Evolutionary conservation across 30 jellyfish, hydroid and myxozoan genomes (phyloP).

Genomic region (Rhopilema esculentum): DNA sequence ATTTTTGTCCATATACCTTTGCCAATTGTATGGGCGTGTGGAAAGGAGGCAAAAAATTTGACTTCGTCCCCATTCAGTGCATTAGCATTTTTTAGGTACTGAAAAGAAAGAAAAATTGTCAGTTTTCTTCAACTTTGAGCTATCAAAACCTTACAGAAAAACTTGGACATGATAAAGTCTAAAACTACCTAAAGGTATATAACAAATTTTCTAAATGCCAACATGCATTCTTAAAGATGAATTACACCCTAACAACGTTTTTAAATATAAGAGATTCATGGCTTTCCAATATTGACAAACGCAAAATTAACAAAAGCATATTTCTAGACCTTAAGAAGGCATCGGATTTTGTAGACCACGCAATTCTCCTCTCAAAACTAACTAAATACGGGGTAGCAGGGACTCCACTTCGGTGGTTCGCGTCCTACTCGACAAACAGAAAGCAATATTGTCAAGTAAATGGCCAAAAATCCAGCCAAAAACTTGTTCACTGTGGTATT

Average conservation of each 20-base stretch:
- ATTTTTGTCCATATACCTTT: slow-evolving; percentile 68
- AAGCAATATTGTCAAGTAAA: slow-evolving; percentile 8
- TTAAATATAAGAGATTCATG: too few relatives aligned
- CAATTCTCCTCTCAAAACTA: slow-evolving; percentile 8
- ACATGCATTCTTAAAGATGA: slow-evolving; percentile 36
- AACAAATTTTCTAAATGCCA: slow-evolving; percentile 11
- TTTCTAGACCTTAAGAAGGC: not conserved
- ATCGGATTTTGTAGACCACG: not conserved
- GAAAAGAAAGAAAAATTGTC: not conserved
- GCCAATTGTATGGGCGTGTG: slow-evolving; percentile 65
- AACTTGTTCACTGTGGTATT: slow-evolving; percentile 7
- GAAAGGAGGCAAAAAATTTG: slow-evolving; percentile 70
- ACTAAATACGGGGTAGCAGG: slow-evolving; percentile 2
- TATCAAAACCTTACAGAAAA: too few relatives aligned
- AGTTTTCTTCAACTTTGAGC: too few relatives aligned
- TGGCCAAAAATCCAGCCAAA: slow-evolving; percentile 17
- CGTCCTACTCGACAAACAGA: slow-evolving; percentile 14
- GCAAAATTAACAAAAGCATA: not conserved
- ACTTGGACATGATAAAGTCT: slow-evolving; percentile 44
- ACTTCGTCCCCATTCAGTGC: not conserved
- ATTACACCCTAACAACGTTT: slow-evolving; percentile 4
- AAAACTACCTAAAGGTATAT: slow-evolving; percentile 2
- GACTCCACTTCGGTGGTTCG: slow-evolving; percentile 11
- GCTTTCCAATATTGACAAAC: slow-evolving; percentile 31
- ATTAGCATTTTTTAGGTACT: not conserved